phyloP scores from a whole-genome alignment of 2,797 vertebrate genomes.

The Alfaro cultratus region DNA sequence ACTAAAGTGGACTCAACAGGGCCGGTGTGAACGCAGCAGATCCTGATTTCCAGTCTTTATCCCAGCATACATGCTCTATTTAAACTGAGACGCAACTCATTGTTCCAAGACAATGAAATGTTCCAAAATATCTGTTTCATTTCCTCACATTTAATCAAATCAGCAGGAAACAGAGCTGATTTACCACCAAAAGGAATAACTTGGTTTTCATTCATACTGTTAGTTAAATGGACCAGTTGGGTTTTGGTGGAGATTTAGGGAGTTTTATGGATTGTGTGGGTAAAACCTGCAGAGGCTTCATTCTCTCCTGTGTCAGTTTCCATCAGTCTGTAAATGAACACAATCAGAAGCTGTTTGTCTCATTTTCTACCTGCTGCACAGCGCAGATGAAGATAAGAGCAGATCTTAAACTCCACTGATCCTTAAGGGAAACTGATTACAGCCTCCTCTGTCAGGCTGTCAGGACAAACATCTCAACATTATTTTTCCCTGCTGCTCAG shows the following conservation, averaged over 20 bases:
- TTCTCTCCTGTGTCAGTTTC: conserved; percentile 1
- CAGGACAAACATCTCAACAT: conserved; percentile 40
- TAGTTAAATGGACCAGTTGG: not conserved
- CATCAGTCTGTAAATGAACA: conserved; percentile 28
- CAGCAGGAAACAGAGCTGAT: not conserved
- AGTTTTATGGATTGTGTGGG: not conserved
- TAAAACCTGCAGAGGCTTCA: not conserved
- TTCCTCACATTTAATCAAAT: not conserved
- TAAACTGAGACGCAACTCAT: not conserved
- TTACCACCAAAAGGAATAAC: not conserved
- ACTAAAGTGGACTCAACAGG: too few relatives aligned
- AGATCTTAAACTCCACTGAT: conserved; percentile 36
- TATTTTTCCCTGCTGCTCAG: conserved; percentile 36
- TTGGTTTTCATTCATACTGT: not conserved
- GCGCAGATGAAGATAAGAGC: conserved; percentile 32
- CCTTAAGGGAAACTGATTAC: conserved; percentile 50
- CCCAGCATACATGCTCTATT: not conserved
- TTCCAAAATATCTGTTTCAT: not conserved
- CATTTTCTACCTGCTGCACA: not conserved
- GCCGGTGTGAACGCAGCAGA: not conserved
- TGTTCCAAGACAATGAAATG: not conserved
- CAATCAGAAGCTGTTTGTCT: conserved; percentile 10
- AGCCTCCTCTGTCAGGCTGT: conserved; percentile 44
- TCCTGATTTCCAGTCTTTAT: not conserved
- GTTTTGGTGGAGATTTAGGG: not conserved